Evolutionary conservation across 2,797 vertebrate species (phyloP), one percentile per base, ranked within the genome.

Genomic region (Pangasius larnaudii): DNA sequence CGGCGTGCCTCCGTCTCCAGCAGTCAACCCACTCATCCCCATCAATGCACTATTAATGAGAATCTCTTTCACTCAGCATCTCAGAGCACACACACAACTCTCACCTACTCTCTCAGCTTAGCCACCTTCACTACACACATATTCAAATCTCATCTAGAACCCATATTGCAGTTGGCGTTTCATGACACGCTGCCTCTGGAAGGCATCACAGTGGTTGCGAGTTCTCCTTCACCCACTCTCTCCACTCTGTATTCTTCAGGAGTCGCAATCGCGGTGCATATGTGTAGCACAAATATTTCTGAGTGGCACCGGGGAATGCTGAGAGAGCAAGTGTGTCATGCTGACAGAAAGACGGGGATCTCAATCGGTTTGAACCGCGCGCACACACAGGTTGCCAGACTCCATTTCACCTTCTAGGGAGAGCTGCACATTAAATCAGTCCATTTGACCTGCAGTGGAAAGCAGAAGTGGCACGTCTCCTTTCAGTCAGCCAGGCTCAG

Each of bases 351-450:
- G 92, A 91, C 85, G 82, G 90, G 91, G 92, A 93, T 93, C 94
- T 94, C 92, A 91, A 93, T 94, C 93, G 91, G 92, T 92, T 92
- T 91, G 91, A 89, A 78, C 92, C 86, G 63, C 81, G 84, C 88
- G 74, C 91, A 90, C 59, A 71, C 91, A 91, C 91, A 91, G 63
- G 42, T 84, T 84, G 82, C 82, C 88, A 90, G 92, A 91, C 88
- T 93, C 93, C 92, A 95, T 94, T 94, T 94, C 92, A 86, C 93
- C 91, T 91, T 92, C 89, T 89, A 86, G 91, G 90, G 92, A 92
- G 93, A 91, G 91, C 90, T 56, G 61, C 89, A 91, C 94, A 94
- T 95, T 95, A 94, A 95, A 95, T 94, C 93, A 94, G 93, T 91
- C 91, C 84, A 91, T 96, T 95, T 94, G 93, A 95, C 94, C 95